Base-by-base conservation (phyloP, 2,113 vertebrate species). In the Seriola rivoliana region DNA sequence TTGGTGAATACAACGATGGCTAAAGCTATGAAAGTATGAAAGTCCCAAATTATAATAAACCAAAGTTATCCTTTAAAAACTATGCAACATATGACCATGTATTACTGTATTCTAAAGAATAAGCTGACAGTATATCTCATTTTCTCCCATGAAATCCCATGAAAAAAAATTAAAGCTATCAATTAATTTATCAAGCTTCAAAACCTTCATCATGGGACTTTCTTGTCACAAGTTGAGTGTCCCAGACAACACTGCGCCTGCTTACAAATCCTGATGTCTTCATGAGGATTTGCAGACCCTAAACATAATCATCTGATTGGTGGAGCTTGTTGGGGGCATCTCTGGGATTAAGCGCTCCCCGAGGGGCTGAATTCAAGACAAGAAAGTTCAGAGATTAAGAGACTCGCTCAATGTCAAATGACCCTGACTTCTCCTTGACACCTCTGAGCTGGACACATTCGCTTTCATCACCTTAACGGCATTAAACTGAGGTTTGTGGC, bases 331-430 rank as follows among this genome's bases (percentile, higher is more conserved):
- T 82, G 64, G 52, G 68, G 74, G 57, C 54, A 83, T 29, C 1
- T 76, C 29, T 52, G 70, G 81, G 81, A 88, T 88, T 69, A 85
- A 64, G 69, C n/a, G 0, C 75, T 34, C 59, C 40, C 25, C 12
- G 59, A 62, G 32, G 55, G 50, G 40, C 65, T 80, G 48, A 74
- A 78, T 60, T 70, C 62, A 85, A 55, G 65, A 32, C 68, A 69
- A 55, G 84, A 82, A 75, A 85, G 38, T 44, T 81, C 66, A 65
- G 69, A 71, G 70, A 88, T 90, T 80, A 88, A 68, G 25, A 79
- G 84, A 76, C n/a, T 65, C 58, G 60, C 50, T 60, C 44, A 34
- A 48, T 25, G 32, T 74, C 34, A 82, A 38, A 57, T 2, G 75
- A 71, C 84, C 78, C 48, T 75, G 67, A 72, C 74, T 67, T n/a